A percentile compares a stretch with the other conserved stretches of the same genome.
Evolutionary conservation across 2,797 vertebrate species (phyloP).

Genomic region (Hippoglossus hippoglossus): DNA sequence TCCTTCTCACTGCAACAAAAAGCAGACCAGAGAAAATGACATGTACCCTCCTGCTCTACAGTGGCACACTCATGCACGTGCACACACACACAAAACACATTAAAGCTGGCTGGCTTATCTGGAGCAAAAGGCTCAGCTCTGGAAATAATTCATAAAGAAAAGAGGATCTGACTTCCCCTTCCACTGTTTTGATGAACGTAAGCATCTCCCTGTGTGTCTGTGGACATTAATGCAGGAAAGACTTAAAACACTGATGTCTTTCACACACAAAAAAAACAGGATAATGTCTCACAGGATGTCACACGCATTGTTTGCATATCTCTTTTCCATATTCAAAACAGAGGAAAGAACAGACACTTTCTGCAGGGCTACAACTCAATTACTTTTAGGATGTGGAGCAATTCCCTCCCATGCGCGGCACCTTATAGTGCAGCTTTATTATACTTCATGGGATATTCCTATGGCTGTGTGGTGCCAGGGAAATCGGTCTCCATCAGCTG

Average conservation of each 20-base stretch:
- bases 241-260: background rate
- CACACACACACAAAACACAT: background rate
- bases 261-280: background rate
- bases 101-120: conserved; percentile 51
- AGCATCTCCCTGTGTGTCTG: conserved; percentile 14
- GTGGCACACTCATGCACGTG: conserved; percentile 4
- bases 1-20: too few relatives aligned
- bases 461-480: background rate
- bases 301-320: conserved; percentile 56
- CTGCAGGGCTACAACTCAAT: conserved; percentile 8
- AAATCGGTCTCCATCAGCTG: conserved; percentile 34
- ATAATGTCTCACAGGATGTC: conserved; percentile 1
- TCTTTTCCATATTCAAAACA: conserved; percentile 72
- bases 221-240: background rate
- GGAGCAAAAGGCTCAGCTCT: conserved; percentile 36
- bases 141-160: conserved; percentile 69
- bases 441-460: conserved; percentile 18
- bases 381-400: background rate
- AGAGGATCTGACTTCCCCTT: conserved; percentile 32
- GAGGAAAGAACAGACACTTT: conserved; percentile 7
- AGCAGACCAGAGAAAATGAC: too few relatives aligned
- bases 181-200: background rate
- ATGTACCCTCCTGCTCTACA: conserved; percentile 2
- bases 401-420: background rate
- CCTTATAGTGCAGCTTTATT: conserved; percentile 12